Evolutionary conservation across 2,113 vertebrate species (phyloP).

Genomic region (Pelusios castaneus): DNA sequence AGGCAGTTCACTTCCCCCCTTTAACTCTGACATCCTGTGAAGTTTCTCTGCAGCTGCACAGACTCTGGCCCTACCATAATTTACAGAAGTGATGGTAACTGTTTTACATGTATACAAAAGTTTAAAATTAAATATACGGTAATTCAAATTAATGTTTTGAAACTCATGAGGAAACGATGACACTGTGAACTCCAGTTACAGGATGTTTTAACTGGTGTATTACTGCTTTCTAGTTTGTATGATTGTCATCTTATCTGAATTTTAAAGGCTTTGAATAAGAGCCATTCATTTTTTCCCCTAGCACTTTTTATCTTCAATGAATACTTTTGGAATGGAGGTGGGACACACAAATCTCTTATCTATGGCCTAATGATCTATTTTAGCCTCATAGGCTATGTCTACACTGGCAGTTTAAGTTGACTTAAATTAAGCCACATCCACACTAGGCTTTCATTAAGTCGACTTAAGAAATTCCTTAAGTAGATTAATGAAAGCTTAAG

Average conservation of each 20-base stretch:
- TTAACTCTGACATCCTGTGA: not conserved
- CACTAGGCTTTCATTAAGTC: too few species aligned
- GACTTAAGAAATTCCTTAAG: too few species aligned
- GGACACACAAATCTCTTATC: slow-evolving; percentile 29
- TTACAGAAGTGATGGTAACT: not conserved
- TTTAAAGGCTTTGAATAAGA: slow-evolving; percentile 14
- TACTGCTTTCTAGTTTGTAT: not conserved
- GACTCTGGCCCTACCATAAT: not conserved
- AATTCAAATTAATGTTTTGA: not conserved
- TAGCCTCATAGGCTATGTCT: too few species aligned
- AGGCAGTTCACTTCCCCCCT: too few species aligned
- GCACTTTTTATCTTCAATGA: slow-evolving; percentile 33
- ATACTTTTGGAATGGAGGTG: not conserved
- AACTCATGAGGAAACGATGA: not conserved
- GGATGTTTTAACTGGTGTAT: not conserved
- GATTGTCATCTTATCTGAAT: slow-evolving; percentile 10
- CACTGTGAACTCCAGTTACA: not conserved
- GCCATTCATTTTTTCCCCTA: slow-evolving; percentile 25
- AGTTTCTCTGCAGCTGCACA: not conserved
- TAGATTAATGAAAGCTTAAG: too few species aligned
- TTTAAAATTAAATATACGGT: not conserved
- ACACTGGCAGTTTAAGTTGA: too few species aligned
- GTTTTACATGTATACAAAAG: not conserved
- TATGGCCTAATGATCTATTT: slow-evolving; percentile 39
- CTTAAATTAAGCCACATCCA: too few species aligned